phyloP scores from a whole-genome alignment of 1,140 invertebrate genomes.

The Steinernema feltiae region DNA sequence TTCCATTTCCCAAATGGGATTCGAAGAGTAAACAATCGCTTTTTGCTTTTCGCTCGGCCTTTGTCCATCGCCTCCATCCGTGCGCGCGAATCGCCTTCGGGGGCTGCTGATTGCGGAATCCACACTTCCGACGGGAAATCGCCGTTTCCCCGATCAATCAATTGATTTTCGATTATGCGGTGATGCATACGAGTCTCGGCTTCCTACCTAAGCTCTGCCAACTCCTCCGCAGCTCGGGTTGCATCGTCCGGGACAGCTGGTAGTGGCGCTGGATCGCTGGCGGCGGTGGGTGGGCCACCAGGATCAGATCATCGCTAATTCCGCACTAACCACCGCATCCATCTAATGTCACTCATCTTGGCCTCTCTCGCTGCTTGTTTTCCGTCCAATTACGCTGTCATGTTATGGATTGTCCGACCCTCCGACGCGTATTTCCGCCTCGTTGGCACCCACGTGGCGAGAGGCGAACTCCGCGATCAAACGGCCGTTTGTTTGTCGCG shows the following conservation, averaged over 20 bases:
- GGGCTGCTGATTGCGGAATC: too few relatives aligned
- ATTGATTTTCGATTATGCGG: neutral
- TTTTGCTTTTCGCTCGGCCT: too few relatives aligned
- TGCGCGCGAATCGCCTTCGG: too few relatives aligned
- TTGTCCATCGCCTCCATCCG: too few relatives aligned
- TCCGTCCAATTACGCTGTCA: neutral
- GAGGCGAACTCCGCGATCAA: too few relatives aligned
- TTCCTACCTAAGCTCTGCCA: neutral
- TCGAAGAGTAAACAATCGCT: neutral
- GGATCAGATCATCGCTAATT: neutral
- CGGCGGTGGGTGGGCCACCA: neutral
- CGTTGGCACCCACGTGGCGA: too few relatives aligned
- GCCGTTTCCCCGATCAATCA: too few relatives aligned
- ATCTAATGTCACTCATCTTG: constrained; percentile 6
- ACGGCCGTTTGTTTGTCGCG: too few relatives aligned
- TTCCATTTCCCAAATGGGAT: neutral
- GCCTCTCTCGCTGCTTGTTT: neutral
- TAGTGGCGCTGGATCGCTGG: neutral
- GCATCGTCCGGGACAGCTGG: neutral
- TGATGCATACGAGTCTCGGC: too few relatives aligned
- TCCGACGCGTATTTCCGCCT: too few relatives aligned
- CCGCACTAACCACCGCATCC: neutral
- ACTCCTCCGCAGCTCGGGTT: neutral
- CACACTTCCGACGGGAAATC: too few relatives aligned
- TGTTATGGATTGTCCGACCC: neutral